phyloP scores from a whole-genome alignment of 2,888 invertebrate genomes.

The Celastrina argiolus region DNA sequence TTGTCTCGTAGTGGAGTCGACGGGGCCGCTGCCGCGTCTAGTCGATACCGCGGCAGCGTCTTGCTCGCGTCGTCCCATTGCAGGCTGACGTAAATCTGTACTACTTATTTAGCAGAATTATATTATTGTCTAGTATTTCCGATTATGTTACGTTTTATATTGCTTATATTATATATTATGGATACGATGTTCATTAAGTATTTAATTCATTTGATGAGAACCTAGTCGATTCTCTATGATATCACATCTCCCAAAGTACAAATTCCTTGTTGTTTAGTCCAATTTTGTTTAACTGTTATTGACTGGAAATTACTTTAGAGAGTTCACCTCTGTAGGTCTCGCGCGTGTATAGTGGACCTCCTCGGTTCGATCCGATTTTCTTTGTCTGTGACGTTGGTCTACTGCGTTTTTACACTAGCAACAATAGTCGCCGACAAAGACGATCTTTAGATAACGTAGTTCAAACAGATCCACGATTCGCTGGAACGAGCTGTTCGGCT shows the following conservation, averaged over 20 bases:
- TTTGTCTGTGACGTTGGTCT: constrained; percentile 36
- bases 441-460: constrained; percentile 36
- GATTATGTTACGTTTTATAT: constrained; percentile 78
- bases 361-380: constrained; percentile 32
- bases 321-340: constrained; percentile 42
- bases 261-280: constrained; percentile 80
- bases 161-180: constrained; percentile 77
- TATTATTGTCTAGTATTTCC: constrained; percentile 75
- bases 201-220: constrained; percentile 78
- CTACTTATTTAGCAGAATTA: constrained; percentile 77
- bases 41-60: constrained; percentile 43
- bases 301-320: constrained; percentile 74
- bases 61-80: constrained; percentile 43
- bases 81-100: constrained; percentile 54
- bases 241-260: constrained; percentile 79
- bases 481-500: constrained; percentile 29
- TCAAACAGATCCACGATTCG: constrained; percentile 51
- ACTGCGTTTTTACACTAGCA: constrained; percentile 27
- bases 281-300: constrained; percentile 78
- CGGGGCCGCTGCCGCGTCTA: constrained; percentile 50
- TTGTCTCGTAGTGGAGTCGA: constrained; percentile 55
- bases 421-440: constrained; percentile 32
- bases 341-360: constrained; percentile 31
- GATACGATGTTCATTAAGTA: constrained; percentile 76
- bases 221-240: constrained; percentile 78